phyloP scores from a whole-genome alignment of 2,888 invertebrate species.

The Boloria selene region DNA sequence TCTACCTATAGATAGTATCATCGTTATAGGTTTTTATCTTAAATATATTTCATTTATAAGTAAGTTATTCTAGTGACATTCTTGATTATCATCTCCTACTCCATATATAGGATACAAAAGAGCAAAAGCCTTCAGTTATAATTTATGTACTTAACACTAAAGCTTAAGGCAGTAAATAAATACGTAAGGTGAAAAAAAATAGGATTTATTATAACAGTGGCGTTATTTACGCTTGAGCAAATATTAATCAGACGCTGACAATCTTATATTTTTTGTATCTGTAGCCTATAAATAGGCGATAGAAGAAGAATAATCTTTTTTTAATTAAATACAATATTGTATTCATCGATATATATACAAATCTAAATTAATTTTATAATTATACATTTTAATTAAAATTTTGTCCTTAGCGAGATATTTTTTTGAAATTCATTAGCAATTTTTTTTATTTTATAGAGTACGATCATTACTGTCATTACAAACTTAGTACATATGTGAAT shows the following conservation, averaged over 20 bases:
- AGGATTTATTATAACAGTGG: slow-evolving; percentile 1
- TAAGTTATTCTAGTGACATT: no score
- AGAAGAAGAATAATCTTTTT: not conserved
- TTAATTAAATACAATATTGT: not conserved
- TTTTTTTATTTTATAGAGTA: no score
- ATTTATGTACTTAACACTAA: not conserved
- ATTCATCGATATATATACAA: no score
- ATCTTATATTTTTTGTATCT: slow-evolving; percentile 4
- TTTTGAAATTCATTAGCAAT: no score
- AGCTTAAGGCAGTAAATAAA: slow-evolving; percentile 9
- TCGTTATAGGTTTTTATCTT: no score
- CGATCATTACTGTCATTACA: no score
- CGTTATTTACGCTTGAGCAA: slow-evolving; percentile 2
- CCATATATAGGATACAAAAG: not conserved
- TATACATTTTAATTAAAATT: no score
- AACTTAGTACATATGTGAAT: no score
- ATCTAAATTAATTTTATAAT: no score
- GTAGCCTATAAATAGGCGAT: not conserved
- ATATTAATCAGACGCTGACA: not conserved
- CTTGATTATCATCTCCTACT: not conserved
- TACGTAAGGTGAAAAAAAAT: not conserved
- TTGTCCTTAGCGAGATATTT: no score
- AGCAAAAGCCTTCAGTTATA: not conserved
- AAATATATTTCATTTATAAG: no score
- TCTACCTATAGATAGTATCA: no score